Percentiles rank a stretch among this genome's conserved stretches.
Evolutionary conservation across 1,140 invertebrate species (phyloP).

Genomic region (Temnothorax longispinosus): DNA sequence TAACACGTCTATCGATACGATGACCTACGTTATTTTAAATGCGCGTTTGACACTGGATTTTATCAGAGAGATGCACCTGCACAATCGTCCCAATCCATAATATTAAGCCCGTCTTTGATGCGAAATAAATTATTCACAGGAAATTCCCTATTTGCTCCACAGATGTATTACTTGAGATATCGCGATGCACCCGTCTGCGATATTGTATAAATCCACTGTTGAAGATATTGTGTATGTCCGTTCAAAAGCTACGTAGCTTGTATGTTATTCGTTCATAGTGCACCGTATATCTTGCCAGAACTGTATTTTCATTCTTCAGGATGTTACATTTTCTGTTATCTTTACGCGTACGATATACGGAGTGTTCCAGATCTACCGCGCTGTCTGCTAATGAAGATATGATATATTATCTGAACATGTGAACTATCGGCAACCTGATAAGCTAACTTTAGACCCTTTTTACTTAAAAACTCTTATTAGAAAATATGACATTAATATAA

Average conservation of each 20-base stretch:
- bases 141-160: background rate
- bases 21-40: too few species aligned
- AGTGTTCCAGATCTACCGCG: background rate
- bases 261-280: background rate
- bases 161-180: background rate
- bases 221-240: background rate
- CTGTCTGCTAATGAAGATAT: background rate
- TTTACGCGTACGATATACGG: background rate
- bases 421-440: too few species aligned
- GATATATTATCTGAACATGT: background rate
- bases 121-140: background rate
- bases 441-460: too few species aligned
- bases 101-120: background rate
- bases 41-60: background rate
- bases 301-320: background rate
- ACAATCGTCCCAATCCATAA: background rate
- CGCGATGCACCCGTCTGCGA: background rate
- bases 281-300: background rate
- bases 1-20: conserved; percentile 4
- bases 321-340: conserved; percentile 13
- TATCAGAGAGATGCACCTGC: background rate
- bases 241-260: background rate
- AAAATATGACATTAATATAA: too few species aligned
- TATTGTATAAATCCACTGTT: conserved; percentile 1
- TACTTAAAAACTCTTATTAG: too few species aligned